Percentiles rank a stretch among this genome's conserved stretches.
These are phyloP conservation scores for Allacma fusca DNA, from an alignment of 2,888 invertebrate genomes.

Conservation along the genomic window DNA sequence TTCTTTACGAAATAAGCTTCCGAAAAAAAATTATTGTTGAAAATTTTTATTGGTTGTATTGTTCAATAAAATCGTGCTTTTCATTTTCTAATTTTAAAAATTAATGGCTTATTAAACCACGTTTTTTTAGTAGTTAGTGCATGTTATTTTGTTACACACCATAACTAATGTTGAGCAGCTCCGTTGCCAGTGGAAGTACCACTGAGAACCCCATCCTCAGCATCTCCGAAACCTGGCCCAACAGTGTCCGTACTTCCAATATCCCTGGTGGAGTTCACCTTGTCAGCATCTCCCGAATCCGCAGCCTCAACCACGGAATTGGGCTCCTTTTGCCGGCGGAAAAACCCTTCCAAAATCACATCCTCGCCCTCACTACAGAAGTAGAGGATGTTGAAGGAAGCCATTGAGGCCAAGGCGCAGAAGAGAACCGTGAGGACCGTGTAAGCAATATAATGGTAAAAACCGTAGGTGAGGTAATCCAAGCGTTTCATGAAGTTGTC, in stretches of 20 bases:
- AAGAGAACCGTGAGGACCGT: not conserved
- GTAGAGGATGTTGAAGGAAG: not conserved
- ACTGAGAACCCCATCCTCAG: not conserved
- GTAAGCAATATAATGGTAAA: slow-evolving; percentile 13
- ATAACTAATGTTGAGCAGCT: too few species aligned
- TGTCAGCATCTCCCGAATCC: not conserved
- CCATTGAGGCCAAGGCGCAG: not conserved
- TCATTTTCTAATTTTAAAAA: too few species aligned
- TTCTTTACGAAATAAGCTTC: too few species aligned
- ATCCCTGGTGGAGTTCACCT: not conserved
- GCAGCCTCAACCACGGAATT: too few species aligned
- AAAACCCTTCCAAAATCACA: not conserved
- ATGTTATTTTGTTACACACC: too few species aligned
- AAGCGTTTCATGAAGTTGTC: not conserved
- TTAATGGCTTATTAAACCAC: too few species aligned
- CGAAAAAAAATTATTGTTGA: too few species aligned
- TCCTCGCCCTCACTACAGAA: not conserved
- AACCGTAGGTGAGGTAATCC: not conserved
- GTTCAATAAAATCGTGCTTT: too few species aligned
- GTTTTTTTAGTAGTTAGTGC: too few species aligned
- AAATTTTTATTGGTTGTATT: too few species aligned
- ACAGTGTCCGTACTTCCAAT: not conserved
- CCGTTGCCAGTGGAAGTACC: not conserved
- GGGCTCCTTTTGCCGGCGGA: not conserved
- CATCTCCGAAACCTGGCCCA: not conserved